Base-by-base conservation (phyloP, 2,888 invertebrate species). In the Lasioglossum calceatum region DNA sequence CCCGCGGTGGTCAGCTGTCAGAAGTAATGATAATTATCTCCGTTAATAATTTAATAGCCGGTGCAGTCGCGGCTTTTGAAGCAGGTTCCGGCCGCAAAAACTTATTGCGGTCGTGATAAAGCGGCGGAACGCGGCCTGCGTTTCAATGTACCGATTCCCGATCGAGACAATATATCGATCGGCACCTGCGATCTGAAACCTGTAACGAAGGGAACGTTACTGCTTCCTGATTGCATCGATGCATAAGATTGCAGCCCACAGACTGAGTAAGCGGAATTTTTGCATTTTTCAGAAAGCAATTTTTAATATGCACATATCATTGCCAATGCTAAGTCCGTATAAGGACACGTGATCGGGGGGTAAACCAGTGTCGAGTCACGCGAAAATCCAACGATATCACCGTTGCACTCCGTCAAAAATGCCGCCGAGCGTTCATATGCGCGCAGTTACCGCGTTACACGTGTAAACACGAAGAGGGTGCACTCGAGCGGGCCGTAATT, bases 391-490 rank as follows among this genome's bases (percentile, higher is more conserved):
- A 44, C 27, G 16, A 72, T 44, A 44, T 72, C 72, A 44, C 4
- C 27, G 27, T 72, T 44, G 7, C 14, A 47, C 16, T 44, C 39
- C 32, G n/a, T 61, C 36, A 76, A 42, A 76, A 64, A 32, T 32
- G 32, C 32, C 16, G 14, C 32, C 44, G 19, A 39, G 39, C 44
- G 39, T 32, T 50, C 27, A 39, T n/a, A 54, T 12, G 32, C 50
- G 14, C 74, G 42, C 23, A 7, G 54, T 84, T 50, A 36, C 39
- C n/a, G 32, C 19, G 71, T 64, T 67, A 85, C 85, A 85, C 80
- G 86, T 86, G 85, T 85, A 79, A 85, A 86, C 86, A 86, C 77
- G 80, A 77, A 47, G 23, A 64, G 77, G 85, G 80, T 80, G 61
- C 79, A 80, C 75, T 47, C 79, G 44, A 44, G 73, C 58, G 73